Base-by-base conservation (phyloP, 2,888 invertebrate genomes). In the Sinotaia quadrata region DNA sequence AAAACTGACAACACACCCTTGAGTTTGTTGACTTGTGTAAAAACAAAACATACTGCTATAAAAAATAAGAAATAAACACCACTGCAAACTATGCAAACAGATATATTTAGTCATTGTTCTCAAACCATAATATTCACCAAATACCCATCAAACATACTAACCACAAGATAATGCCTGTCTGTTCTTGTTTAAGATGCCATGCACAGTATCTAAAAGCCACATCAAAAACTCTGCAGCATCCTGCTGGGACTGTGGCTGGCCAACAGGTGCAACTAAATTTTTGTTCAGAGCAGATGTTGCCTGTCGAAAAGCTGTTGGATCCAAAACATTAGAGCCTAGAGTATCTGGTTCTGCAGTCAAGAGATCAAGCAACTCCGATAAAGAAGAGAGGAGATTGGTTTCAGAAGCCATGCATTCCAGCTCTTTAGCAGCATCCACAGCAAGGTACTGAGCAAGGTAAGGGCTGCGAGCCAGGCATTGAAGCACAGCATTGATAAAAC, bases 191-290 rank as follows among this genome's bases (percentile, higher is more conserved):
- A 86, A 77, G 7, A 81, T 76, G 33, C 66, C 75, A 59, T 85
- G 85, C 36, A 85, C 65, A 7, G 76, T 75, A 44, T 82, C 80
- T 59, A 85, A 75, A 33, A 86, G 71, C 85, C 86, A 86, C 82
- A 83, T 84, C 47, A 84, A 80, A 71, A 86, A 86, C 73, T 87
- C 87, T 33, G 82, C 84, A 7, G 84, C 82, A 75, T 87, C 87
- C 62, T 84, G 85, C 75, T 84, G 84, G 4, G 60, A 54, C 70
- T 84, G 82, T 8, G 74, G 68, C 44, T 79, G 74, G 54, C 74
- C 74, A 8, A 78, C 79, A 10, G 74, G 74, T 0, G 79, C 75
- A 18, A 85, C 79, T 18, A 84, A 71, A 8, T 70, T 65, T 34
- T 74, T 67, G 24, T 78, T 74, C 36, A 84, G 57, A 7, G 75